Evolutionary conservation across 35 echinoderm and acorn worm genomes (phyloP), one percentile per base, ranked within the genome.

Genomic region (Ophiothrix spiculata): DNA sequence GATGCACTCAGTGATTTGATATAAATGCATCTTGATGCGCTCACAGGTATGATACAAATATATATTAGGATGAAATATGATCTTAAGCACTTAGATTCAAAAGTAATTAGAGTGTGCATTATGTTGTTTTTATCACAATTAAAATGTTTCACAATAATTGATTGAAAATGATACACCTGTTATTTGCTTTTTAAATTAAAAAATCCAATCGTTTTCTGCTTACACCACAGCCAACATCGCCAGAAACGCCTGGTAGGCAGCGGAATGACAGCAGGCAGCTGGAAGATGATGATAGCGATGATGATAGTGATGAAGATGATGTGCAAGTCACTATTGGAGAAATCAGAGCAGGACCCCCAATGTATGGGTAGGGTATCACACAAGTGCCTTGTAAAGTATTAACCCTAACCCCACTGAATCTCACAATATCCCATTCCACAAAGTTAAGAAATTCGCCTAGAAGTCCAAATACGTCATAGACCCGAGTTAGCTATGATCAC

Each of bases 251-350:
- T 69, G 8, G 17, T 1, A 69, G 60, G 25, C 23, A 15, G 29
- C 17, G 60, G 25, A 2, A 12, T 6, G 60, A 69, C 29, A 69
- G 60, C 60, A 69, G 60, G 29, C 17, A 15, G 1, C 46, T 64
- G 4, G 87, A 85, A 0, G 85, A 90, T 45, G 85, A 87, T 19
- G 93, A 95, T 8, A 86, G 84, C 69, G 80, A 83, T 45, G 86
- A 88, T 75, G 89, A 91, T 21, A 82, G 81, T 54, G 91, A 93
- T 85, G 93, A 95, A 74, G 93, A 95, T 73, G 93, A 95, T 77
- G 89, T 95, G 0, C 93, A 95, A 56, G 89, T 95, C 56, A 90
- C 88, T 29, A 95, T 95, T 49, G 93, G 93, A 38, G 93, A 95
- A 76, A 95, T 95, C 54, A 95, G 91, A 64, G 77, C 93, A 13